Evolutionary conservation across 2,797 vertebrate species (phyloP), one percentile per base, ranked within the genome.

Genomic region (Cottoperca gobio): DNA sequence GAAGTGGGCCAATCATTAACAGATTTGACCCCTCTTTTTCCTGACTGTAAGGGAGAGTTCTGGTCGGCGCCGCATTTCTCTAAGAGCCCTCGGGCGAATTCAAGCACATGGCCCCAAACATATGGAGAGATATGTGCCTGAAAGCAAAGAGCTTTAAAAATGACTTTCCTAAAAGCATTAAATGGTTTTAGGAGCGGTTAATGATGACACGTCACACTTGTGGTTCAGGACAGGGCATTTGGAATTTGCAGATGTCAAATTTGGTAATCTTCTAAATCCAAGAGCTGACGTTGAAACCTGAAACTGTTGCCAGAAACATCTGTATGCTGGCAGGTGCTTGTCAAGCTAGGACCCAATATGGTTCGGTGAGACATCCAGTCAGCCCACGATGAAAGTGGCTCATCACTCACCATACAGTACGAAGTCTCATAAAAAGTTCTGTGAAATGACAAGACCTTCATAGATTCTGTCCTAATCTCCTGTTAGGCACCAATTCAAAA

Each of bases 1-100:
- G 59, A 89, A 89, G 76, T 78, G 78, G 70, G 57, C 69, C 89
- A 90, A 83, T 92, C 86, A 87, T 93, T 91, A 90, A 72, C 88
- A 90, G 82, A 87, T 81, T 53, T 89, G 84, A 88, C 88, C 84
- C 79, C 24, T 86, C 74, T 81, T 74, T n/a, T 91, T 81, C 71
- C 84, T 77, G 77, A 78, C 70, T 84, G 78, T 61, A 73, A 68
- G 45, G 40, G 67, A 76, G 58, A 69, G 57, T 65, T 84, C 76
- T 86, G 70, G 80, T 63, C 40, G 8, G 52, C 52, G 63, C 60
- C n/a, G n/a, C 73, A 65, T 87, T 86, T 88, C 75, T 83, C 62
- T 60, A 42, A 61, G 37, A 84, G 73, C 77, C 88, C 75, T 75
- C 12, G 14, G 89, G 86, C 81, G 0, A n/a, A 79, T 88, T 78